Evolutionary conservation across 2,888 invertebrate genomes (phyloP), one percentile per base, ranked within the genome.

Genomic region (Nymphalis urticae): DNA sequence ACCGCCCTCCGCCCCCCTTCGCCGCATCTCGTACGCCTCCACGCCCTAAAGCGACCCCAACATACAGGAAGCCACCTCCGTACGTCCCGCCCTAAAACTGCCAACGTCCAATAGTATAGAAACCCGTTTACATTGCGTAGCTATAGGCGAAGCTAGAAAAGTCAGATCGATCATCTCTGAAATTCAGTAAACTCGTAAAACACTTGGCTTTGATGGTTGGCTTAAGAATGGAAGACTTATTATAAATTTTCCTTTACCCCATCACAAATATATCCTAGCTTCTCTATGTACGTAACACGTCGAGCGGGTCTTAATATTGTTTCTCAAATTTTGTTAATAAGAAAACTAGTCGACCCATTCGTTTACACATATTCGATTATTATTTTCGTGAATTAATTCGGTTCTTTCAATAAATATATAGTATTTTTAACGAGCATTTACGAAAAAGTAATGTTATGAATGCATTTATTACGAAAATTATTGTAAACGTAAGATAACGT

Each of bases 1-100:
- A 98, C 88, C 97, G 97, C 79, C 98, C 97, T 24, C 98, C 98
- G 19, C 97, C 97, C 8, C 97, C 97, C 75, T 97, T 96, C 85
- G 95, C 96, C 51, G 94, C 95, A 68, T 93, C 94, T 4, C 95
- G 96, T 77, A 96, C 97, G 71, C 95, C 95, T 69, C 95, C 95
- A 79, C 94, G 96, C 76, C 97, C 97, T 66, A 97, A 96, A 81
- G 95, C 97, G 71, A 97, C 97, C 62, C 97, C 98, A 72, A 97
- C 97, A 78, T 98, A 98, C 94, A 95, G 98, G 83, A 97, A 98
- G 90, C 98, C 98, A 63, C 98, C 98, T 72, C 98, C 98, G 51
- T 98, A 99, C 90, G 98, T 98, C 80, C 98, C 98, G 79, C 98
- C 98, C 91, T 98, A 98, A 98, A 86, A 85, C 53, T 63, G 27